Base-by-base conservation (phyloP, 2,113 vertebrate genomes). In the Siphamia tubifer region DNA sequence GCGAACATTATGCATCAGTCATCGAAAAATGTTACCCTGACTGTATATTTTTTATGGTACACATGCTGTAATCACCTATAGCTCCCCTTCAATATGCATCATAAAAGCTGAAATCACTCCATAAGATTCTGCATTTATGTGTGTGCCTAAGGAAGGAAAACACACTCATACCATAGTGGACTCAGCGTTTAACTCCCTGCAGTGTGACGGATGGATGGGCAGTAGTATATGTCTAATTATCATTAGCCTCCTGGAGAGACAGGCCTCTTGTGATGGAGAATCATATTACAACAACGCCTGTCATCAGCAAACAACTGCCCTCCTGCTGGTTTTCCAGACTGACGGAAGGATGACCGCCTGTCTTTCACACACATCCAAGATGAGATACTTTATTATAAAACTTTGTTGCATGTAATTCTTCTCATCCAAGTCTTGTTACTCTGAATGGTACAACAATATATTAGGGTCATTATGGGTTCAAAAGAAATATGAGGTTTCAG, bases 231-330 rank as follows among this genome's bases (percentile, higher is more conserved):
- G 35, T 83, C 74, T 77, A 82, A 86, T 90, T 79, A 83, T 78
- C 82, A 67, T 87, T 85, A 85, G 43, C 87, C 82, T 81, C 89
- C 82, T 38, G 78, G 38, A 70, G 87, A 82, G 85, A 57, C 44
- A 68, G 51, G 66, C 45, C 62, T 52, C 64, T 34, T 73, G 69
- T 75, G 74, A 84, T 78, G 45, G 52, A 32, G 20, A 30, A 15
- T 68, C 67, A 70, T 82, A 83, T 84, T 81, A 65, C 78, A 68
- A 36, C 49, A 58, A 49, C 13, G 64, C 44, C 66, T n/a, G 79
- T 74, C 54, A 76, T 83, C 78, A 78, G 72, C 67, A 45, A 69
- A 76, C 67, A 27, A 47, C 64, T 9, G 12, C 44, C 23, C 56
- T 72, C 83, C 77, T 61, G 78, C 78, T 82, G 88, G 69, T 72